These are phyloP conservation scores for Ophion slaviceki DNA, from an alignment of 2,888 invertebrate species.

Conservation along the genomic window DNA sequence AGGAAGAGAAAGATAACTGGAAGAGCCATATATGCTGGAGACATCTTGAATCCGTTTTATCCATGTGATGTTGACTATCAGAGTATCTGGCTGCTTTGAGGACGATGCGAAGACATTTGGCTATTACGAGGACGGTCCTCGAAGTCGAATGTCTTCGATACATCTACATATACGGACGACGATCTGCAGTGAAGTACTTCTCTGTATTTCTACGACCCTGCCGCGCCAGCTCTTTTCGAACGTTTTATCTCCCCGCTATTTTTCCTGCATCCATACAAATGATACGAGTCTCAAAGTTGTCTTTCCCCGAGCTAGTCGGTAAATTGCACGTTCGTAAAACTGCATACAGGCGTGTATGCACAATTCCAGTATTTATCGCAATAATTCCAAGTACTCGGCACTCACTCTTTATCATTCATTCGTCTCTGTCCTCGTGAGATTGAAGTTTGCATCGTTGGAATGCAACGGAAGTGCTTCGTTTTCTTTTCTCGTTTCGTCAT, in stretches of 20 bases:
- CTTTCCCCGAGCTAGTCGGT: not conserved
- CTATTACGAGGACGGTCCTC: not conserved
- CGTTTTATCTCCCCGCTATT: slow-evolving; percentile 54
- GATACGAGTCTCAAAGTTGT: slow-evolving; percentile 47
- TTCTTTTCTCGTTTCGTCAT: too few relatives aligned
- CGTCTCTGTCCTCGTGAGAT: slow-evolving; percentile 32
- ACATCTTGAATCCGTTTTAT: not conserved
- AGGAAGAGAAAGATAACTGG: slow-evolving; percentile 21
- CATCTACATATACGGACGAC: slow-evolving; percentile 19
- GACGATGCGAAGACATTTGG: not conserved
- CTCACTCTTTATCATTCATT: slow-evolving; percentile 39
- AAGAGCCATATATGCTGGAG: not conserved
- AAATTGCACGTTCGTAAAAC: not conserved
- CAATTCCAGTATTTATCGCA: slow-evolving; percentile 31
- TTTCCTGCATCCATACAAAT: slow-evolving; percentile 40
- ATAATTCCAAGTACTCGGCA: slow-evolving; percentile 66
- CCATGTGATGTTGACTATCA: not conserved
- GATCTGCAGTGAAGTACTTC: slow-evolving; percentile 8
- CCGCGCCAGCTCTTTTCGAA: slow-evolving; percentile 40
- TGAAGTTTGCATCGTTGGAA: not conserved
- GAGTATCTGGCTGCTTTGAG: not conserved
- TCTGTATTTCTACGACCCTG: slow-evolving; percentile 32
- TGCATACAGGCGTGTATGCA: not conserved
- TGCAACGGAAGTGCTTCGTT: not conserved
- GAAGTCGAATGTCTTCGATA: not conserved